Evolutionary conservation across 2,888 invertebrate genomes (phyloP), one percentile per base, ranked within the genome.

Genomic region (Dolichopus griseipennis): DNA sequence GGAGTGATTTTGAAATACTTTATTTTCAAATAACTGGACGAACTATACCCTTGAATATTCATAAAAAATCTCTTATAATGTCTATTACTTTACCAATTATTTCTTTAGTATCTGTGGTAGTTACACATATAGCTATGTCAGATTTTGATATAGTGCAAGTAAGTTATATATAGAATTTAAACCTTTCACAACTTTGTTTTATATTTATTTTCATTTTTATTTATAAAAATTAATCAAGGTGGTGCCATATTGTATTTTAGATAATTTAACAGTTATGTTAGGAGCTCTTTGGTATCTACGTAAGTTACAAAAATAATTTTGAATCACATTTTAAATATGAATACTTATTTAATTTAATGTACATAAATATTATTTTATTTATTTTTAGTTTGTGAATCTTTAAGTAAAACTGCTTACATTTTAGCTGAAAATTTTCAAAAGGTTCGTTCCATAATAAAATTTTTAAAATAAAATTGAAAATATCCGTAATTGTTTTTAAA

Each of bases 101-200:
- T 1, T 88, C 89, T 0, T 84, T 85, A 8, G 81, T 84, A 0
- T 87, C 87, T 0, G 90, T 90, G 69, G 80, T 89, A 15, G 83
- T 89, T 41, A 90, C 88, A 0, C 90, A 90, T 73, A 75, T 87
- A 0, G 89, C 90, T 0, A 89, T 90, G 89, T 86, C 86, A 0
- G 85, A 88, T 75, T 88, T 89, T 75, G 84, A 85, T 72, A 75
- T 87, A 7, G 75, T 85, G 69, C 88, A 89, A 79, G 85, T 88
- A 75, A 71, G 41, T 34, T 22, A 21, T 67, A 15, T 33, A 27
- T 5, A 27, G 5, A 27, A 27, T 2, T 27, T 5, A 4, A 2
- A 27, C 27, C 27, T 27, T 27, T 5, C 27, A 27, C 5, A 27
- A 27, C 27, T 27, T 27, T 27, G 27, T 27, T 41, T 6, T 15